Evolutionary conservation across 2,797 vertebrate genomes (phyloP), one percentile per base, ranked within the genome.

Genomic region (Erpetoichthys calabaricus): DNA sequence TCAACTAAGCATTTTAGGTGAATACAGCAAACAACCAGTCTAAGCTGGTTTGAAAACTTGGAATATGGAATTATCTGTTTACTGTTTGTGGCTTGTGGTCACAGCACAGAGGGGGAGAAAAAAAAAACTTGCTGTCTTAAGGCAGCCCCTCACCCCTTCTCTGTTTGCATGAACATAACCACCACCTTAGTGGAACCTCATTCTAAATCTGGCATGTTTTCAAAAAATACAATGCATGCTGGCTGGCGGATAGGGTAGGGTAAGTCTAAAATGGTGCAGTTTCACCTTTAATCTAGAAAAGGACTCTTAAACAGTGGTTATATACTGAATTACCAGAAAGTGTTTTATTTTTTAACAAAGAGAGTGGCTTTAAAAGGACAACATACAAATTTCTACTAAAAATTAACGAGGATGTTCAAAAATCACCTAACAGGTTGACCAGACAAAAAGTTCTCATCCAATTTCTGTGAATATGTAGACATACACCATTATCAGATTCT

Each of bases 41-140:
- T 79, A 75, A 90, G 80, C 87, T 76, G 81, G 88, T 90, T 90
- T 88, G 80, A 80, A 90, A 91, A 86, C 85, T 86, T 86, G 82
- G 86, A 86, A 85, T 85, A 86, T 74, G 77, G 80, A 89, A 89
- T 89, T 85, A 82, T 86, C 81, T 86, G 75, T 86, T 84, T 83
- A 86, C 85, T 82, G 82, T 78, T 85, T 85, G 85, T 86, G 79
- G 69, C 86, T 82, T 84, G 81, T 78, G 81, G 81, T 82, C 72
- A 72, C 73, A 69, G 82, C 85, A 78, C 67, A 54, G 64, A 76
- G 68, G 79, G 57, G 67, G 62, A 57, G 61, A 63, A n/a, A 45
- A 45, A 44, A 55, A 56, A 64, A 41, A 58, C 42, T 58, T 53
- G 55, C 45, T 4, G 10, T 9, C 7, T n/a, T 43, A n/a, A 10